Conservation (phyloP, 2,888 invertebrate genomes). For the Helicoverpa assulta region DNA sequence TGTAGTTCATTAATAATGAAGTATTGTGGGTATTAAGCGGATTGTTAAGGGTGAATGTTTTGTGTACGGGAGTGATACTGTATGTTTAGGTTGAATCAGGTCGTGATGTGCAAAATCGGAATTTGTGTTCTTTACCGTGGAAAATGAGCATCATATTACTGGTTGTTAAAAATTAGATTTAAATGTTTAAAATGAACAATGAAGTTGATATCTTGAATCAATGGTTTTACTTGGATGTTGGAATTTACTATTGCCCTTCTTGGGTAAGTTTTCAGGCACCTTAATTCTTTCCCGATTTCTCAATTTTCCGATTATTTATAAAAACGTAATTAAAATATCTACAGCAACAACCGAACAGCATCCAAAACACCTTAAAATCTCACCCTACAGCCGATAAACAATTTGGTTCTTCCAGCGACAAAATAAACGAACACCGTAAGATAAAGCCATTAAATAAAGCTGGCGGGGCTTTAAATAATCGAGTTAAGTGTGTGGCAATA, state of each 20-base stretch:
- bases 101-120: background rate
- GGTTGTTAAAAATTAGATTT: background rate
- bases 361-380: background rate
- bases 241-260: no score
- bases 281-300: no score
- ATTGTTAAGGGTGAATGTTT: conserved; percentile 26
- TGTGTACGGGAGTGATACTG: conserved; percentile 1
- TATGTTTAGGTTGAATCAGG: background rate
- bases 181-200: background rate
- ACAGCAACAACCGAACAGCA: background rate
- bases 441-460: conserved; percentile 50
- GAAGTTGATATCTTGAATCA: background rate
- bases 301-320: no score
- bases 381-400: conserved; percentile 6
- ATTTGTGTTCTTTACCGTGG: background rate
- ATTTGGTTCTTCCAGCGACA: conserved; percentile 4
- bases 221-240: no score
- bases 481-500: conserved; percentile 71
- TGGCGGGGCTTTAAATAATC: conserved; percentile 68
- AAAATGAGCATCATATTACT: background rate
- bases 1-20: conserved; percentile 64
- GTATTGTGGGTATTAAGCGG: conserved; percentile 52
- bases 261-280: no score
- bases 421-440: conserved; percentile 54
- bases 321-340: no score